These are phyloP conservation scores for Spodoptera picta DNA, from an alignment of 2,888 invertebrate species.

Conservation along the genomic window DNA sequence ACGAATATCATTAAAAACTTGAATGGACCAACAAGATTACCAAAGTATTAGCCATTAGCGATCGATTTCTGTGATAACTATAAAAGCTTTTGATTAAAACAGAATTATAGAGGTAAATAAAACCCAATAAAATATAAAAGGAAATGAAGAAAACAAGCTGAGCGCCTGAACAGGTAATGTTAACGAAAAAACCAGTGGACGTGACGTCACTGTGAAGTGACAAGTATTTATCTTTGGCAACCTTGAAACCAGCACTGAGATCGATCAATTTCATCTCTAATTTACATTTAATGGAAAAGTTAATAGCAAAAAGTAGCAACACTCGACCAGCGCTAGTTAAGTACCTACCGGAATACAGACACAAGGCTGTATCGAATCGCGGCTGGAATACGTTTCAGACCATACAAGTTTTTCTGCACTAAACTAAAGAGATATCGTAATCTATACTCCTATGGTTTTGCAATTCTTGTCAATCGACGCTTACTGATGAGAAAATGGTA, in stretches of 20 bases:
- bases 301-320: slow-evolving; percentile 64
- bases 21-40: slow-evolving; percentile 44
- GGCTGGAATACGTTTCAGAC: slow-evolving; percentile 39
- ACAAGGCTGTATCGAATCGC: slow-evolving; percentile 66
- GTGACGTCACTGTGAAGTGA: slow-evolving; percentile 56
- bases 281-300: slow-evolving; percentile 73
- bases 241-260: slow-evolving; percentile 63
- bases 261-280: slow-evolving; percentile 73
- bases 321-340: slow-evolving; percentile 40
- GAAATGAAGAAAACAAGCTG: slow-evolving; percentile 43
- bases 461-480: slow-evolving; percentile 19
- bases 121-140: slow-evolving; percentile 50
- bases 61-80: slow-evolving; percentile 56
- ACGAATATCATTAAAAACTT: slow-evolving; percentile 48
- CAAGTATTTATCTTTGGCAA: slow-evolving; percentile 59
- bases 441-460: slow-evolving; percentile 17
- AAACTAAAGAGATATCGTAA: slow-evolving; percentile 21
- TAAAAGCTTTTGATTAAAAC: slow-evolving; percentile 56
- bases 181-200: slow-evolving; percentile 42
- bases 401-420: slow-evolving; percentile 44
- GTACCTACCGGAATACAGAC: slow-evolving; percentile 55
- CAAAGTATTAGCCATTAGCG: slow-evolving; percentile 59
- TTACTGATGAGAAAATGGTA: slow-evolving; percentile 8
- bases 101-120: slow-evolving; percentile 53
- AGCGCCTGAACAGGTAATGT: slow-evolving; percentile 37